phyloP scores from a whole-genome alignment of 2,888 invertebrate species.

The Acanthosepion esculentum region DNA sequence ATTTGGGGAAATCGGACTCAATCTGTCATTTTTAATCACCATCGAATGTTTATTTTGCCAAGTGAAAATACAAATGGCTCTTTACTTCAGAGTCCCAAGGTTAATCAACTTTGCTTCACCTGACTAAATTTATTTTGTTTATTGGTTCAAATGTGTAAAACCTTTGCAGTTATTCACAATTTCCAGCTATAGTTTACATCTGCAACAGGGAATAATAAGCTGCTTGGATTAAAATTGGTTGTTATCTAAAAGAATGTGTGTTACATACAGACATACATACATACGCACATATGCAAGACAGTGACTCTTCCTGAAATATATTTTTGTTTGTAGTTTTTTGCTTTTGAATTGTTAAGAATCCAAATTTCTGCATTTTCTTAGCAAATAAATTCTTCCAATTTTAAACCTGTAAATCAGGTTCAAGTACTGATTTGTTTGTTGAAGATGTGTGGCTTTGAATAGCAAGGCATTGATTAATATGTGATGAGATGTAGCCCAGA shows the following conservation, averaged over 20 bases:
- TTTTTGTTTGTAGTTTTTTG: no score
- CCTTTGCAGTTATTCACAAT: not conserved
- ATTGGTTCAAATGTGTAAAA: not conserved
- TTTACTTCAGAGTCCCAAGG: not conserved
- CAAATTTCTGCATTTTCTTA: no score
- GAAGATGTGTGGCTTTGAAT: no score
- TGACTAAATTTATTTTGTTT: not conserved
- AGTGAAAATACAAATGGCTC: not conserved
- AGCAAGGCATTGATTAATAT: no score
- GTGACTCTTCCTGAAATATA: no score
- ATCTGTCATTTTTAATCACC: not conserved
- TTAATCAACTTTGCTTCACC: not conserved
- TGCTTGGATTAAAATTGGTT: not conserved
- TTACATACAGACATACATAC: not conserved
- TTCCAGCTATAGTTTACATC: not conserved
- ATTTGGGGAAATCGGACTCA: no score
- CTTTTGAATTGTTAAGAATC: no score
- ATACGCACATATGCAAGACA: not conserved
- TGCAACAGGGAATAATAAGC: not conserved
- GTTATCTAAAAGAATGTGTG: not conserved
- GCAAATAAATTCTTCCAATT: no score
- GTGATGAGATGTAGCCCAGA: no score
- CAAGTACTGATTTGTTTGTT: no score
- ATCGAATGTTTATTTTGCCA: not conserved
- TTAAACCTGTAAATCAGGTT: no score